Percentiles rank a stretch among this genome's conserved stretches.
phyloP scores from a whole-genome alignment of 2,113 vertebrate species.

The Microcebus ravelobensis region DNA sequence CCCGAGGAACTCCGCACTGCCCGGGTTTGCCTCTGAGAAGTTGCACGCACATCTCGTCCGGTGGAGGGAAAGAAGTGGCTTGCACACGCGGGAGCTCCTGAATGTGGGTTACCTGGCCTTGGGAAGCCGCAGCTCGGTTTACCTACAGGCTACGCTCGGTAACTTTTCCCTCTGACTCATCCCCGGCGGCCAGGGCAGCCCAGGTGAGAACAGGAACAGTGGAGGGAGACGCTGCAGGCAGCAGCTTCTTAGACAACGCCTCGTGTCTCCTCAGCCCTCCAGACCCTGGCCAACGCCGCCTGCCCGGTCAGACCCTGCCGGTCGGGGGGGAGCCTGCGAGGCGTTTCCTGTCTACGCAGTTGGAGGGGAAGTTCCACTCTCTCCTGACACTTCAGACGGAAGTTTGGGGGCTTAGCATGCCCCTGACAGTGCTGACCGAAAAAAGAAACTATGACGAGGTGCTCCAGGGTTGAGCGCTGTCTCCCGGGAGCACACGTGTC shows the following conservation, averaged over 20 bases:
- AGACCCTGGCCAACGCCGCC: not conserved
- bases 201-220: not conserved
- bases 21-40: not conserved
- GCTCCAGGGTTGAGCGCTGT: not conserved
- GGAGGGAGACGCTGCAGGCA: not conserved
- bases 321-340: not conserved
- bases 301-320: not conserved
- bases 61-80: not conserved
- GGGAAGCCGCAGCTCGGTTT: not conserved
- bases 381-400: not conserved
- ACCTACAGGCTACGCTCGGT: not conserved
- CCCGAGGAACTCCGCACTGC: not conserved
- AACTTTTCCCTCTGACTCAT: not conserved
- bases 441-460: not conserved
- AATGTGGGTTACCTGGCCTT: not conserved
- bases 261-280: not conserved
- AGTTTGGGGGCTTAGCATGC: not conserved
- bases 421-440: not conserved
- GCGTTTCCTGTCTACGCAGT: not conserved
- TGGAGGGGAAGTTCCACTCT: not conserved
- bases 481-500: not conserved
- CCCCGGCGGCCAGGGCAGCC: not conserved
- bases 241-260: not conserved
- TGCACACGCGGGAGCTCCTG: not conserved
- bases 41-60: not conserved